Evolutionary conservation across 23 tunicate genomes (phyloP).

Genomic region (Trididemnum clinides): DNA sequence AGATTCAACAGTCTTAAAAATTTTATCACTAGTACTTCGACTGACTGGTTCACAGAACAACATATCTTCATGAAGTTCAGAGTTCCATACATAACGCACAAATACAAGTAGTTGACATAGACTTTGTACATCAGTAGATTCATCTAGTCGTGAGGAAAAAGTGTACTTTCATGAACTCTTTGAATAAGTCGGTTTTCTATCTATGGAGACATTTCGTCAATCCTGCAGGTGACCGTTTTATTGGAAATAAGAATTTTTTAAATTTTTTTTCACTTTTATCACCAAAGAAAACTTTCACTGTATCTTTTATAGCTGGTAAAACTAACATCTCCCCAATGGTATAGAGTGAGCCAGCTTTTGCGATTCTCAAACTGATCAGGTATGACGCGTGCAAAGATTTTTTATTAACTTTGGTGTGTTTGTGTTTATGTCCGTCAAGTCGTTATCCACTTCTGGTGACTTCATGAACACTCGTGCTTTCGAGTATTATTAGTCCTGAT

Average conservation of each 20-base stretch:
- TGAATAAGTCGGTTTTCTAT: slow-evolving; percentile 5
- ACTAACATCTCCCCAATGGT: slow-evolving; percentile 4
- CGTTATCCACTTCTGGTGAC: too few relatives aligned
- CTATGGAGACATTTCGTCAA: not conserved
- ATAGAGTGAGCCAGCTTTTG: not conserved
- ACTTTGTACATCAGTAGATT: slow-evolving; percentile 6
- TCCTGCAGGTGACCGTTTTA: not conserved
- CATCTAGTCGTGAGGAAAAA: slow-evolving; percentile 11
- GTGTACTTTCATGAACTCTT: not conserved
- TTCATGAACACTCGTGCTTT: too few relatives aligned
- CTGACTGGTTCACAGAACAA: not conserved
- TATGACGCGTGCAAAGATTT: slow-evolving; percentile 13
- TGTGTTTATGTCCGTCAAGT: too few relatives aligned
- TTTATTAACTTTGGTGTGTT: too few relatives aligned
- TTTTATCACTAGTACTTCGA: not conserved
- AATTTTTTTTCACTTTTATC: too few relatives aligned
- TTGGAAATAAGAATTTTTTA: slow-evolving; percentile 2
- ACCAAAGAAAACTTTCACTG: slow-evolving; percentile 12
- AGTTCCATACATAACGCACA: too few relatives aligned
- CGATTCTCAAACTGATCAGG: slow-evolving; percentile 19
- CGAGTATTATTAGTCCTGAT: too few relatives aligned
- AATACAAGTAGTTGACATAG: too few relatives aligned
- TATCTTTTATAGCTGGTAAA: slow-evolving; percentile 15
- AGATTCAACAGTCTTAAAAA: not conserved
- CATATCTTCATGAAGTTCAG: not conserved